phyloP scores from a whole-genome alignment of 2,888 invertebrate genomes.

The Pogonocherus hispidulus region DNA sequence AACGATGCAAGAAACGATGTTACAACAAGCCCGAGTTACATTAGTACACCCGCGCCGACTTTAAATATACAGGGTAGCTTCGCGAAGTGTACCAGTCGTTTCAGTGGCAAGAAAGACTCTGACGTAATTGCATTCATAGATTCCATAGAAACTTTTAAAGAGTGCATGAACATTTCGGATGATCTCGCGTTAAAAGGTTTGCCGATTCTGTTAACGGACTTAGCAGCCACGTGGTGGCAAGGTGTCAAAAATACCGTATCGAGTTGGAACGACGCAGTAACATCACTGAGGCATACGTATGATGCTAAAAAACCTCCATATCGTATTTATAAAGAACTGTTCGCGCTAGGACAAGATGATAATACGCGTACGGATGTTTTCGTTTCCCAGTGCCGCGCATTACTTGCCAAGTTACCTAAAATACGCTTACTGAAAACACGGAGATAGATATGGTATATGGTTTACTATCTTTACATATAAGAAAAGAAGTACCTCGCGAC shows the following conservation, averaged over 20 bases:
- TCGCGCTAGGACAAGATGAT: conserved; percentile 21
- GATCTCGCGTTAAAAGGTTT: conserved; percentile 32
- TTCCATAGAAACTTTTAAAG: conserved; percentile 33
- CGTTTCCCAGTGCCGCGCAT: background rate
- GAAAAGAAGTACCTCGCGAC: conserved; percentile 5
- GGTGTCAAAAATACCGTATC: conserved; percentile 29
- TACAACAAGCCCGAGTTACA: background rate
- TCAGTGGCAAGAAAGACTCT: conserved; percentile 7
- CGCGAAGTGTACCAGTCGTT: conserved; percentile 22
- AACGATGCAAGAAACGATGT: background rate
- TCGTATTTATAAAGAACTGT: conserved; percentile 22
- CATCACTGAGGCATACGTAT: conserved; percentile 22
- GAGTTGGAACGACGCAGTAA: conserved; percentile 23
- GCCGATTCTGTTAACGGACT: conserved; percentile 32
- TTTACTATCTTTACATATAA: background rate
- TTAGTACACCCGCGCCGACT: background rate
- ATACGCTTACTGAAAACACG: background rate
- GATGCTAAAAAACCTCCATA: conserved; percentile 30
- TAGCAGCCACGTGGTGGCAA: conserved; percentile 36
- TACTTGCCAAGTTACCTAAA: conserved; percentile 2
- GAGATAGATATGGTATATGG: conserved; percentile 10
- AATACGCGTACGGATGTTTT: conserved; percentile 4
- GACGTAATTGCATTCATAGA: conserved; percentile 35
- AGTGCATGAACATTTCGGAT: conserved; percentile 36
- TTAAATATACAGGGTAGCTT: conserved; percentile 18